A percentile compares a stretch with the other conserved stretches of the same genome.
phyloP scores from a whole-genome alignment of 2,797 vertebrate genomes.

The Allobates femoralis region DNA sequence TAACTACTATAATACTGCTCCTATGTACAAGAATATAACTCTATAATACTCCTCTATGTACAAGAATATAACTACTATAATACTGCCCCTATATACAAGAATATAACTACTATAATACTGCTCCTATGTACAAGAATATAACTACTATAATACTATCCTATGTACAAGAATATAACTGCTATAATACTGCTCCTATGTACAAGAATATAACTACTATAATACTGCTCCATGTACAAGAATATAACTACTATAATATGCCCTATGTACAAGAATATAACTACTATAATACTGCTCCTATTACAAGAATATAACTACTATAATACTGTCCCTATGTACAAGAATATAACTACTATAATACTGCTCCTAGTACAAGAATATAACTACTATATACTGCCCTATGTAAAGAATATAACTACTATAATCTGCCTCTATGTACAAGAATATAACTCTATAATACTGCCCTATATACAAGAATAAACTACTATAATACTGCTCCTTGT shows the following conservation, averaged over 20 bases:
- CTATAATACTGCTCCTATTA: background rate
- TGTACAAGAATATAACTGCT: too few species aligned
- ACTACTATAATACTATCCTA: background rate
- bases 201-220: conserved; percentile 10
- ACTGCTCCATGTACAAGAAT: background rate
- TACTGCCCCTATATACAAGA: too few species aligned
- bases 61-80: too few species aligned
- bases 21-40: background rate
- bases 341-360: too few species aligned
- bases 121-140: conserved; percentile 12
- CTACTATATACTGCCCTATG: too few species aligned
- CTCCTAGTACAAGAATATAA: too few species aligned
- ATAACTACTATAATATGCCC: background rate
- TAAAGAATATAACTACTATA: too few species aligned
- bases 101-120: conserved; percentile 17
- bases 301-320: background rate
- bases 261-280: background rate
- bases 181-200: background rate
- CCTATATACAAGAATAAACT: background rate
- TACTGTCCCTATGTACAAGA: background rate
- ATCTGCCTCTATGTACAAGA: background rate
- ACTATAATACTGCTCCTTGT: too few species aligned
- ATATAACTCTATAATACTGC: background rate
- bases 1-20: background rate
- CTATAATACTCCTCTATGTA: too few species aligned